Conservation (phyloP, 2,888 invertebrate species). For the Serrognathus titanus region DNA sequence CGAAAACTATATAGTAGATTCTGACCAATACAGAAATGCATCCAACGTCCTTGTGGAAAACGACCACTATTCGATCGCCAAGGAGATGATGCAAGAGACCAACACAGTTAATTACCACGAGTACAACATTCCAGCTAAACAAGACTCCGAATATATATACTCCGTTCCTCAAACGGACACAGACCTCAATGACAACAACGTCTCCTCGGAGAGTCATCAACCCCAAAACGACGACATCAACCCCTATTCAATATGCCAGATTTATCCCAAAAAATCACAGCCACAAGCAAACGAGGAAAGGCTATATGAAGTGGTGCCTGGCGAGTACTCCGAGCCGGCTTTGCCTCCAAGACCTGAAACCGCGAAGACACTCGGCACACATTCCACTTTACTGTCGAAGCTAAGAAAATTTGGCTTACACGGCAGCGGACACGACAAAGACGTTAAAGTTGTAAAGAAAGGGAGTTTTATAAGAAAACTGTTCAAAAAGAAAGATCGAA, state of each 20-base stretch:
- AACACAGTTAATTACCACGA: constrained; percentile 13
- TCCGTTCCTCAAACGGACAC: constrained; percentile 11
- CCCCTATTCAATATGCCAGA: constrained; percentile 15
- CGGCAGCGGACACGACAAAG: background rate
- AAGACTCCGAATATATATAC: constrained; percentile 11
- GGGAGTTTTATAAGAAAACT: constrained; percentile 18
- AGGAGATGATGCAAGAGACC: constrained; percentile 8
- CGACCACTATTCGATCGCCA: constrained; percentile 14
- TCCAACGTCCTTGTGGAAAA: constrained; percentile 8
- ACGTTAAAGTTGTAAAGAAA: constrained; percentile 10
- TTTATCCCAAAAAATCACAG: constrained; percentile 8
- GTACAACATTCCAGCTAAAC: constrained; percentile 15
- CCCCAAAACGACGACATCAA: constrained; percentile 1
- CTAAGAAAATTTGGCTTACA: background rate
- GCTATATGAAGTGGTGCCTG: constrained; percentile 3
- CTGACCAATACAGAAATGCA: background rate
- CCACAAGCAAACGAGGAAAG: background rate
- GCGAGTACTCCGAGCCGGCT: constrained; percentile 8
- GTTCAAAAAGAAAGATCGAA: constrained; percentile 10
- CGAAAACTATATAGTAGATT: background rate
- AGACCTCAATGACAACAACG: constrained; percentile 20
- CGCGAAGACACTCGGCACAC: background rate
- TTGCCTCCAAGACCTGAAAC: constrained; percentile 3
- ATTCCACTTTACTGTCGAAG: background rate
- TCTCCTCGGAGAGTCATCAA: background rate